Base-by-base conservation (phyloP, 2,888 invertebrate species). In the Acanthosepion esculentum region DNA sequence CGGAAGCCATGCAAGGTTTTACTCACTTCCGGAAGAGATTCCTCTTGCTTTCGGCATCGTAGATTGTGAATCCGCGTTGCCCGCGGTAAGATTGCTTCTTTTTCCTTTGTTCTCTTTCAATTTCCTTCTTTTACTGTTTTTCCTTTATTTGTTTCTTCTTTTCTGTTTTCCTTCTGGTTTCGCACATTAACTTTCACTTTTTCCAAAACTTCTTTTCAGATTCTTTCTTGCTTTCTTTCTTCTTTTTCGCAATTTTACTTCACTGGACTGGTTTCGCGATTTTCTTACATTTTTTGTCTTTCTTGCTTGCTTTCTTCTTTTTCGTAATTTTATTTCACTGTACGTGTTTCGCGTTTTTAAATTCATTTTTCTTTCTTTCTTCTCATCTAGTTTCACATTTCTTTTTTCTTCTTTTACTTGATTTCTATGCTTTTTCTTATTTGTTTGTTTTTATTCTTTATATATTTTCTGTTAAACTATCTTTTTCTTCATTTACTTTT, bases 1-100 rank as follows among this genome's bases (percentile, higher is more conserved):
- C 78, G 78, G 78, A 78, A 78, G 78, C 78, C 78, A n/a, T 78
- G 78, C n/a, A 78, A 78, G 29, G 78, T 78, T 78, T n/a, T 29
- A 55, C 10, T 78, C 29, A 78, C 78, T 78, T 78, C 78, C 78
- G 78, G 78, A 78, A n/a, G n/a, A 78, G n/a, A 78, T 78, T 78
- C 78, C 78, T 78, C n/a, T 78, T 29, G 78, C 78, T 78, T 78
- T 78, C n/a, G n/a, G 78, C 78, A 15, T 78, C n/a, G n/a, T 78
- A 12, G 29, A 78, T 78, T 29, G 78, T 78, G 78, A 78, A 10
- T 78, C 78, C 29, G n/a, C 15, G 3, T 78, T n/a, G 78, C 78
- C 78, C 10, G 15, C 8, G n/a, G 78, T n/a, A n/a, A 29, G 29
- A 78, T n/a, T 29, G 78, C 29, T 12, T 8, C 78, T n/a, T 64